A percentile compares a stretch with the other conserved stretches of the same genome.
Evolutionary conservation across 2,113 vertebrate species (phyloP).

Genomic region (Bufo gargarizans): DNA sequence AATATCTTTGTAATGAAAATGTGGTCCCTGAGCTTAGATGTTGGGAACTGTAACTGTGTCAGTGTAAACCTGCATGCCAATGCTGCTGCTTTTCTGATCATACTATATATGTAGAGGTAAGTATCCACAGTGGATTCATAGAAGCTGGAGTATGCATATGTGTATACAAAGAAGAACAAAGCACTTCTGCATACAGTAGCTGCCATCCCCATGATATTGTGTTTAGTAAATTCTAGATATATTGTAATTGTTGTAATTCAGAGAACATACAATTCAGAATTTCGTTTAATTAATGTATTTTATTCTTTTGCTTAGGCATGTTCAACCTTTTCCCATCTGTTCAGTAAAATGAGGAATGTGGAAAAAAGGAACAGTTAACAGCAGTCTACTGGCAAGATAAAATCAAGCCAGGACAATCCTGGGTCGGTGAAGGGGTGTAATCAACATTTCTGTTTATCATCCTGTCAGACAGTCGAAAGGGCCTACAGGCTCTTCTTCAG

Average conservation of each 20-base stretch:
- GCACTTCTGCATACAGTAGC: too few species aligned
- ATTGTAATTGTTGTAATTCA: background rate
- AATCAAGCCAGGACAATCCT: constrained; percentile 14
- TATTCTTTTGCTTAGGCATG: constrained; percentile 16
- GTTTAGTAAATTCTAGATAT: background rate
- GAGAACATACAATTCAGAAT: background rate
- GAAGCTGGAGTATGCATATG: background rate
- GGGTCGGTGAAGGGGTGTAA: constrained; percentile 18
- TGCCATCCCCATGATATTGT: background rate
- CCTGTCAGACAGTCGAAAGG: background rate
- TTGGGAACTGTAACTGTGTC: too few species aligned
- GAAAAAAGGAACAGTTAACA: constrained; percentile 32
- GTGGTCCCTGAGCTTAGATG: too few species aligned
- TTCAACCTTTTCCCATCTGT: constrained; percentile 1
- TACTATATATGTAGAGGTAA: too few species aligned
- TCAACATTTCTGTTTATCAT: constrained; percentile 8
- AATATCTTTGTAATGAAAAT: too few species aligned
- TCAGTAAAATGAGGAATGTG: constrained; percentile 31
- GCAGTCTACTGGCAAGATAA: constrained; percentile 31
- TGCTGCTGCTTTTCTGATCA: too few species aligned
- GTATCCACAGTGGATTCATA: too few species aligned
- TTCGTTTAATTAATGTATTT: constrained; percentile 5
- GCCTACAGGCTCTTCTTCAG: background rate
- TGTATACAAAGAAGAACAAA: background rate
- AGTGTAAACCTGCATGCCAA: too few species aligned